Evolutionary conservation across 1,140 invertebrate genomes (phyloP).

Genomic region (Drosophila bifasciata): DNA sequence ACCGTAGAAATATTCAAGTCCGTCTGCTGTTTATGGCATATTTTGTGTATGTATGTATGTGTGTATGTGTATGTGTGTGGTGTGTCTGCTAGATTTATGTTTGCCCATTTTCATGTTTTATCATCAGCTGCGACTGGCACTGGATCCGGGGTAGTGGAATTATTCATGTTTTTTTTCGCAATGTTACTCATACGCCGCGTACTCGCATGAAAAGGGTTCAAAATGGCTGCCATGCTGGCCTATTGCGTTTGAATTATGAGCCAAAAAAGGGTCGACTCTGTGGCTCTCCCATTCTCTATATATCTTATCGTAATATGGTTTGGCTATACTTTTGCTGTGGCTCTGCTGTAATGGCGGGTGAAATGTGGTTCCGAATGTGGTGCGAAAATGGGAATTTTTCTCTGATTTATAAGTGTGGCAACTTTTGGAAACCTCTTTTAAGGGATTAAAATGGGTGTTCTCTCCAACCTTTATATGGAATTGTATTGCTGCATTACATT

Average conservation of each 20-base stretch:
- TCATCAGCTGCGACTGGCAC: slow-evolving; percentile 64
- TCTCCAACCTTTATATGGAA: no score
- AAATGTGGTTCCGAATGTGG: slow-evolving; percentile 63
- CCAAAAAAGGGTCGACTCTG: slow-evolving; percentile 49
- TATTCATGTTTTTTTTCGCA: slow-evolving; percentile 69
- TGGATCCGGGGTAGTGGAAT: slow-evolving; percentile 56
- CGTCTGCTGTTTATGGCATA: slow-evolving; percentile 52
- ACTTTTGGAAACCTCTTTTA: neutral
- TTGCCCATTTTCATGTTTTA: slow-evolving; percentile 79
- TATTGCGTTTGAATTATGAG: slow-evolving; percentile 69
- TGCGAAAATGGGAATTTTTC: slow-evolving; percentile 71
- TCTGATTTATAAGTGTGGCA: slow-evolving; percentile 60
- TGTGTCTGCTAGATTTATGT: slow-evolving; percentile 69
- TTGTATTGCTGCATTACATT: no score
- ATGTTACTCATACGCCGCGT: slow-evolving; percentile 76
- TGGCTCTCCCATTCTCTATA: neutral
- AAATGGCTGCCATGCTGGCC: slow-evolving; percentile 42
- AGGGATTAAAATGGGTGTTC: neutral
- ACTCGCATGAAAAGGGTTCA: slow-evolving; percentile 66
- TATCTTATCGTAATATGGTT: slow-evolving; percentile 25
- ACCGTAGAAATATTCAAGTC: slow-evolving; percentile 61
- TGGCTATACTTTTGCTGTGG: slow-evolving; percentile 23
- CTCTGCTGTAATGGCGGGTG: neutral
- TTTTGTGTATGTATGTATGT: slow-evolving; percentile 42
- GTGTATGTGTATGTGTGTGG: slow-evolving; percentile 6